Conservation (phyloP, 2,797 vertebrate species). For the Chrysocyon brachyurus region DNA sequence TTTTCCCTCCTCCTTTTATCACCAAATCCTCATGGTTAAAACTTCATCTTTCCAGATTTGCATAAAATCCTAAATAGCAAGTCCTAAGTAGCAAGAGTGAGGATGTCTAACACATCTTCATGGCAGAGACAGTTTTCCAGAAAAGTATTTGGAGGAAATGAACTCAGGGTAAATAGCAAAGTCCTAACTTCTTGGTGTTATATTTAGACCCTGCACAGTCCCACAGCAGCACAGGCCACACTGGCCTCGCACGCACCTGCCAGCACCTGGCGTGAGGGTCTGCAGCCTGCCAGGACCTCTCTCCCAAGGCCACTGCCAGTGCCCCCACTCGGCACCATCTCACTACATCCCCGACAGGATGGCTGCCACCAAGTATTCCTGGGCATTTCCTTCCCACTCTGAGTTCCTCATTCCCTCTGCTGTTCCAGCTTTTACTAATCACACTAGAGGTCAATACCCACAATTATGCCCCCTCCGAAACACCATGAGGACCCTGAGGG, state of each 20-base stretch:
- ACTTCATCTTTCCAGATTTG: not conserved
- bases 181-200: not conserved
- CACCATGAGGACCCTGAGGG: not conserved
- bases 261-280: fast-evolving
- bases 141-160: not conserved
- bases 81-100: not conserved
- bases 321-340: not conserved
- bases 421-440: not conserved
- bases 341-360: not conserved
- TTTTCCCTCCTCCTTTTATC: not conserved
- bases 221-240: not conserved
- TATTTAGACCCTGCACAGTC: not conserved
- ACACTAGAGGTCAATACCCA: not conserved
- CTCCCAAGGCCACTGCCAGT: not conserved
- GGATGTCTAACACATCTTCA: not conserved
- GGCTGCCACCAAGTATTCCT: not conserved
- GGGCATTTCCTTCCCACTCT: not conserved
- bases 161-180: not conserved
- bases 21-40: not conserved
- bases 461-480: not conserved
- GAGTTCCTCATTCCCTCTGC: not conserved
- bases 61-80: not conserved
- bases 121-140: not conserved
- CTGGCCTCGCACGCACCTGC: not conserved
- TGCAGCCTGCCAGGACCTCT: not conserved